A percentile compares a stretch with the other conserved stretches of the same genome.
Conservation (phyloP, 2,113 vertebrate species). For the Tretioscincus oriximinensis region DNA sequence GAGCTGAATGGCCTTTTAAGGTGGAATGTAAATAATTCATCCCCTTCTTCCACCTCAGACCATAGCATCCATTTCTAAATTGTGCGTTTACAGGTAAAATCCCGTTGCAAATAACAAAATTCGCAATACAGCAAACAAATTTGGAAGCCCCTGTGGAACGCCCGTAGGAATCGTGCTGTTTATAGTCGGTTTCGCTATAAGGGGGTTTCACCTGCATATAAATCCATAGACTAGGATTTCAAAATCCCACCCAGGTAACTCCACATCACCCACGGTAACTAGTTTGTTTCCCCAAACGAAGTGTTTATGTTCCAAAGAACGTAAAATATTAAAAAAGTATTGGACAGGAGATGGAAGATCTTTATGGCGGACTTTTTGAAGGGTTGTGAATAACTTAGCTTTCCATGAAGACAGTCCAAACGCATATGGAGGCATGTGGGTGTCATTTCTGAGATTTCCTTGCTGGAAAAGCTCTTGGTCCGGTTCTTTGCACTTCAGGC, state of each 20-base stretch:
- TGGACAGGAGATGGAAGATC: too few species aligned
- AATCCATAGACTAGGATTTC: neutral
- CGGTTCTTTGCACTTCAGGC: neutral
- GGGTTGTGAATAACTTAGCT: too few species aligned
- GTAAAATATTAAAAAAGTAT: too few species aligned
- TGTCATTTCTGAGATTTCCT: neutral
- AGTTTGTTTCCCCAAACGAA: neutral
- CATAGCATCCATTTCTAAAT: neutral
- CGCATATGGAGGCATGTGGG: neutral
- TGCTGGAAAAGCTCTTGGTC: neutral
- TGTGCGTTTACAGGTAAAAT: too few species aligned
- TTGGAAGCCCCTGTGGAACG: too few species aligned
- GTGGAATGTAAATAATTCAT: neutral
- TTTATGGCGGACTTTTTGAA: neutral
- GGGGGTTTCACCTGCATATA: too few species aligned
- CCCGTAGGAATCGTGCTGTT: too few species aligned
- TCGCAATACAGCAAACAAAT: too few species aligned
- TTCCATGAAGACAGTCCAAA: neutral
- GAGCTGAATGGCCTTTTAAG: neutral
- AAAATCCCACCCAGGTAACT: neutral
- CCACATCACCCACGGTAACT: neutral
- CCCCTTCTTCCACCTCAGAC: neutral
- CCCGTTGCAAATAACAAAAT: too few species aligned
- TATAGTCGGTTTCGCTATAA: too few species aligned
- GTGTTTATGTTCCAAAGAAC: too few species aligned